Conservation (phyloP, 2,888 invertebrate species). For the Metellina segmentata region DNA sequence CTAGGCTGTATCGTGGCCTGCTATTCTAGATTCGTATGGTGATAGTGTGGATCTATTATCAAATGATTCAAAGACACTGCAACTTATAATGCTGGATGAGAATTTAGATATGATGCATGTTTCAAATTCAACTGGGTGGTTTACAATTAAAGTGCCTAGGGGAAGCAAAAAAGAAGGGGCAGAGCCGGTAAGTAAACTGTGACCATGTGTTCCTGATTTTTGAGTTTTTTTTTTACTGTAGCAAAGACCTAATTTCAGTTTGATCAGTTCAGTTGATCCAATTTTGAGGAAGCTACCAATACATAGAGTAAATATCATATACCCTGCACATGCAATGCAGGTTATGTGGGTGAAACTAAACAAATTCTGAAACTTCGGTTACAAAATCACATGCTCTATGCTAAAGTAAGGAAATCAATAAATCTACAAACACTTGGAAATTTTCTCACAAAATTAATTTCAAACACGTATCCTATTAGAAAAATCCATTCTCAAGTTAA, state of each 20-base stretch:
- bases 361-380: too few relatives aligned
- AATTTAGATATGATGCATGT: constrained; percentile 77
- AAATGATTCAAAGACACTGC: constrained; percentile 78
- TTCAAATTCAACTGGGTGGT: constrained; percentile 77
- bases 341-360: too few relatives aligned
- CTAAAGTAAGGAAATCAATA: too few relatives aligned
- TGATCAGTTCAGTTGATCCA: too few relatives aligned
- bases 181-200: constrained; percentile 57
- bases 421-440: too few relatives aligned
- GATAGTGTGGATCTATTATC: constrained; percentile 78
- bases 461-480: too few relatives aligned
- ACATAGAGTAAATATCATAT: too few relatives aligned
- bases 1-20: constrained; percentile 79
- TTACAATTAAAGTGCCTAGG: constrained; percentile 78
- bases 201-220: neutral
- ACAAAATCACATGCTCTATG: too few relatives aligned
- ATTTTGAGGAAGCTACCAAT: too few relatives aligned
- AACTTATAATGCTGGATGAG: constrained; percentile 78
- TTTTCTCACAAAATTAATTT: too few relatives aligned
- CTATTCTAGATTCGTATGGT: constrained; percentile 78
- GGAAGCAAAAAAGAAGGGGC: constrained; percentile 74
- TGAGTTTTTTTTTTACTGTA: neutral
- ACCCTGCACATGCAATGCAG: too few relatives aligned
- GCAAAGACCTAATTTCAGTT: too few relatives aligned
- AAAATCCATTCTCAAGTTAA: neutral